Base-by-base conservation (phyloP, 2,888 invertebrate species). In the Pachycephus smyrnensis region DNA sequence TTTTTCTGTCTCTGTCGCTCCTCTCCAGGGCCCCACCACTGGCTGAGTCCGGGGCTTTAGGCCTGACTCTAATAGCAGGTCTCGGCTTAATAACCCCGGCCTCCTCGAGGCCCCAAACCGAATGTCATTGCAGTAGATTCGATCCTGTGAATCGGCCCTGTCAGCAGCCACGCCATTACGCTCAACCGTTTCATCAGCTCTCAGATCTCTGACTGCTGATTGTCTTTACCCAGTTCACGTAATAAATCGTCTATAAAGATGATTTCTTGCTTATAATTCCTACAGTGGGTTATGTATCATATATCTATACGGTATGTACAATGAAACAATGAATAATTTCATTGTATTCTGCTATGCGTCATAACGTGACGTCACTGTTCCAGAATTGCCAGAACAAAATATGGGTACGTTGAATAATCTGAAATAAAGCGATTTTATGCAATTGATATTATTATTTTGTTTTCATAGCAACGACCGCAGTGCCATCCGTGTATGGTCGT, bases 111-210 rank as follows among this genome's bases (percentile, higher is more conserved):
- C 83, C 73, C 84, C 86, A 88, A 89, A 89, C 88, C 85, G 87
- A 90, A 90, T 90, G 89, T 90, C 90, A 90, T 90, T 90, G 90
- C 89, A 83, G 85, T 87, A 88, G 89, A 89, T 90, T 90, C 89
- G 86, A 88, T 88, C 87, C 86, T 84, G 86, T 86, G 87, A 88
- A 83, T 85, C 84, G 83, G 81, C 80, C 80, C 82, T 86, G 86
- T 84, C 86, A 82, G 83, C 80, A 75, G 55, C 36, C 68, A 31
- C 12, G 15, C 31, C 33, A 33, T 71, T 71, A 71, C 55, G 55
- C 55, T 55, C 55, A 55, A 55, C 23, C 55, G 23, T 23, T 55
- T 55, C 55, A 55, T 55, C 55, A 55, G 55, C 40, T 23, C 40
- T 55, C 23, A 6, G 23, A 55, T 55, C 40, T 55, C 23, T 23